Percentiles rank a stretch among this genome's conserved stretches.
Conservation (phyloP, 2,113 vertebrate genomes). For the Cyprinus carpio region DNA sequence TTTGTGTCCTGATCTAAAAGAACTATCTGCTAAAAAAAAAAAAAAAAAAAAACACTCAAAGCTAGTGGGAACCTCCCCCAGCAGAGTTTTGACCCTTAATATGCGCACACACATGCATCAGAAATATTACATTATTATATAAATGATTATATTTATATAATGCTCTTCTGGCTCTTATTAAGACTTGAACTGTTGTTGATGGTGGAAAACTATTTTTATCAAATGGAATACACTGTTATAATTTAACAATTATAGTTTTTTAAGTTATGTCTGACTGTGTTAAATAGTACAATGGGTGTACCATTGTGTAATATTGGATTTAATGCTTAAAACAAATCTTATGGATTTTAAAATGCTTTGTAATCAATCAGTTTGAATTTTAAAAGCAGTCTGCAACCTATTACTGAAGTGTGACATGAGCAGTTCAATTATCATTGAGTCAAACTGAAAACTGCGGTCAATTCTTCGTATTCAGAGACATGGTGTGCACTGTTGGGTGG, state of each 20-base stretch:
- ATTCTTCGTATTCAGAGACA: neutral
- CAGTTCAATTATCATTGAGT: neutral
- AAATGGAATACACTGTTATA: too few relatives aligned
- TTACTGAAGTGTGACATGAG: neutral
- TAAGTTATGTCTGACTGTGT: too few relatives aligned
- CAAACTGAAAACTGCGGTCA: neutral
- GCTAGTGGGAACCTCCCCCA: neutral
- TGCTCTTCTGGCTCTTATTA: neutral
- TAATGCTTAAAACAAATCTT: too few relatives aligned
- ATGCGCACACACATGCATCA: too few relatives aligned
- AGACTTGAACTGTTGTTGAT: neutral
- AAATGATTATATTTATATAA: too few relatives aligned
- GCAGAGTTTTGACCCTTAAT: neutral
- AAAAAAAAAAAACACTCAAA: too few relatives aligned
- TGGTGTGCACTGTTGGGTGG: neutral
- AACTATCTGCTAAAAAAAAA: neutral
- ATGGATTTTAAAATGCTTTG: neutral
- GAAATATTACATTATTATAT: too few relatives aligned
- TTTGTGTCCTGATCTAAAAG: neutral
- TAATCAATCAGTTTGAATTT: neutral
- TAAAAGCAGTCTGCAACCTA: neutral
- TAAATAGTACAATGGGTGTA: too few relatives aligned
- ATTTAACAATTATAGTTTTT: too few relatives aligned
- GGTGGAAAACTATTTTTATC: too few relatives aligned
- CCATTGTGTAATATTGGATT: too few relatives aligned